A percentile compares a stretch with the other conserved stretches of the same genome.
Conservation (phyloP, 1,140 invertebrate genomes). For the Ceratosolen solmsi region DNA sequence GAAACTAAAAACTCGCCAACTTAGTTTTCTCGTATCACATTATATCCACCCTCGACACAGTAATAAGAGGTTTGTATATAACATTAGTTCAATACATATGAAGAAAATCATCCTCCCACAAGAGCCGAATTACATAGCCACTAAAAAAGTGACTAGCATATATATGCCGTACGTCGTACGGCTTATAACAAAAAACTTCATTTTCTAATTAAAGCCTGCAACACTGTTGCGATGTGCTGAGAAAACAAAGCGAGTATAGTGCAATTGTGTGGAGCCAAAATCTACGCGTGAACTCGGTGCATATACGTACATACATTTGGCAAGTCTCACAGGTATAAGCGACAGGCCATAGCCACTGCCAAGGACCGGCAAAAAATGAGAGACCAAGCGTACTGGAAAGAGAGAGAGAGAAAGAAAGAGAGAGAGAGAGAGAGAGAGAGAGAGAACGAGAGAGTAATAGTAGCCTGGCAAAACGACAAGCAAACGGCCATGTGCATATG, state of each 20-base stretch:
- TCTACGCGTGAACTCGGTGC: background rate
- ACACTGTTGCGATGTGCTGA: background rate
- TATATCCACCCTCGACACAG: background rate
- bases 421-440: background rate
- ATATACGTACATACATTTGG: background rate
- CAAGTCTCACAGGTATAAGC: background rate
- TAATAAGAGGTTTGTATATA: constrained; percentile 1
- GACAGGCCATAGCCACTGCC: background rate
- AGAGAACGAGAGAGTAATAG: background rate
- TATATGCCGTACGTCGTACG: background rate
- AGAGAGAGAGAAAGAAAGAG: background rate
- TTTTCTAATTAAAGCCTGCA: constrained; percentile 45
- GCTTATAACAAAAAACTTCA: constrained; percentile 29
- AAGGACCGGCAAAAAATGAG: constrained; percentile 40
- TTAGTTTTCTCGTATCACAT: background rate
- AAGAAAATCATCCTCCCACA: constrained; percentile 21
- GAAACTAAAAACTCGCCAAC: background rate
- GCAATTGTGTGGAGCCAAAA: background rate
- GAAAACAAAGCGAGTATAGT: constrained; percentile 1
- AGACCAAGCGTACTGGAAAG: too few species aligned
- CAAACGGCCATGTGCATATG: constrained; percentile 44
- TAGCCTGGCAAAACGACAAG: constrained; percentile 32
- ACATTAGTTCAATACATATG: background rate
- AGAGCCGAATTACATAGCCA: background rate
- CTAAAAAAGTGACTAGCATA: background rate